Evolutionary conservation across 2,113 vertebrate species (phyloP).

Genomic region (Cynoglossus semilaevis): DNA sequence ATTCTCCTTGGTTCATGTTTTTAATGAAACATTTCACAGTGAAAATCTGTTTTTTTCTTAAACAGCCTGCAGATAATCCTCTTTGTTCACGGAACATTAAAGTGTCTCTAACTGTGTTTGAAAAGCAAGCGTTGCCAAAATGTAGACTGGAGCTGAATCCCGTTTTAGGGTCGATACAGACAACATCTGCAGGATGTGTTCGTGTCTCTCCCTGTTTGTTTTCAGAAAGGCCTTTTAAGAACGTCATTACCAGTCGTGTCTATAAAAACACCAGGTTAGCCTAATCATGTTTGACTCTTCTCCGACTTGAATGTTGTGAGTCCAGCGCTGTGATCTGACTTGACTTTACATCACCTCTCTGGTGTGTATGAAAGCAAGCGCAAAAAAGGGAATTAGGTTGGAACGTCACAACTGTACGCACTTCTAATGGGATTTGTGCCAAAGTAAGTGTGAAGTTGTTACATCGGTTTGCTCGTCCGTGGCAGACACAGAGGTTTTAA

Average conservation of each 20-base stretch:
- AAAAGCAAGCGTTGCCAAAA: neutral
- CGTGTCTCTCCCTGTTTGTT: conserved; percentile 8
- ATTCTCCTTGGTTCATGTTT: neutral
- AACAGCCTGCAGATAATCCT: too few species aligned
- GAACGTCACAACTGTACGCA: too few species aligned
- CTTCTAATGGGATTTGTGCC: too few species aligned
- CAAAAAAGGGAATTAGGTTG: too few species aligned
- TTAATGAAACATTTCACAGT: neutral
- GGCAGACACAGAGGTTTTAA: too few species aligned
- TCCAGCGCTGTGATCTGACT: conserved; percentile 15
- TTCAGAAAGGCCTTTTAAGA: conserved; percentile 2
- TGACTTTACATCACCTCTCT: conserved; percentile 27
- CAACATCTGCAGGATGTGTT: conserved; percentile 1
- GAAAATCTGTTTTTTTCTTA: neutral
- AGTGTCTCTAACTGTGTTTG: conserved; percentile 10
- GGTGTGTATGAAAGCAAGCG: too few species aligned
- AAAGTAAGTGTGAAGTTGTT: too few species aligned
- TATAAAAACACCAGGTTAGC: conserved; percentile 32
- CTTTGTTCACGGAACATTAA: conserved; percentile 3
- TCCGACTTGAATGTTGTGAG: conserved; percentile 14
- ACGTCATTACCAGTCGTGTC: conserved; percentile 25
- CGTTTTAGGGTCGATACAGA: neutral
- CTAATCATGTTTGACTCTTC: conserved; percentile 43
- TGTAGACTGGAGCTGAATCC: neutral
- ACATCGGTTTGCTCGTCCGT: too few species aligned